phyloP scores from a whole-genome alignment of 1,140 invertebrate genomes.

The Steinernema feltiae region DNA sequence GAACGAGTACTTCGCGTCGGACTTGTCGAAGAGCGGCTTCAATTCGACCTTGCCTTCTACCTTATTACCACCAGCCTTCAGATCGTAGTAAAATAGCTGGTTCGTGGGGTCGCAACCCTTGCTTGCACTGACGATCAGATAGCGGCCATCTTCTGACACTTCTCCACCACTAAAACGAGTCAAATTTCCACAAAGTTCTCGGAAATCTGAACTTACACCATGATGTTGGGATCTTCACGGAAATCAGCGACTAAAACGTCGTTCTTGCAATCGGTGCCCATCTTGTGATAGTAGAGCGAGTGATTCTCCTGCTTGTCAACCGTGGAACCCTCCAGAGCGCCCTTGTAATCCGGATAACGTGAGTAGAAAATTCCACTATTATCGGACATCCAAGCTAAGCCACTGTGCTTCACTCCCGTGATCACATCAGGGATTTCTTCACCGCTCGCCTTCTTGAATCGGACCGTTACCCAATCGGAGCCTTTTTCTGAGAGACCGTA shows the following conservation, averaged over 20 bases:
- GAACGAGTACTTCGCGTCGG: slow-evolving; percentile 90
- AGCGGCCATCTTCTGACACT: slow-evolving; percentile 53
- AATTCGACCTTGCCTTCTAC: slow-evolving; percentile 48
- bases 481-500: slow-evolving; percentile 85
- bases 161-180: slow-evolving; percentile 32
- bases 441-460: slow-evolving; percentile 63
- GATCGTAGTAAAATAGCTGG: slow-evolving; percentile 53
- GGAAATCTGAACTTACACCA: slow-evolving; percentile 69
- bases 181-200: not conserved
- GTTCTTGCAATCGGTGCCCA: slow-evolving; percentile 77
- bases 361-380: slow-evolving; percentile 90
- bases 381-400: slow-evolving; percentile 87
- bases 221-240: slow-evolving; percentile 80
- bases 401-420: slow-evolving; percentile 82
- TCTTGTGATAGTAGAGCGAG: slow-evolving; percentile 82
- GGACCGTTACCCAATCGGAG: slow-evolving; percentile 83
- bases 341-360: slow-evolving; percentile 62
- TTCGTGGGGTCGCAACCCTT: slow-evolving; percentile 54
- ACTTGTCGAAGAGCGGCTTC: slow-evolving; percentile 68
- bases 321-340: slow-evolving; percentile 79
- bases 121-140: slow-evolving; percentile 41
- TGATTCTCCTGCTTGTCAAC: slow-evolving; percentile 79
- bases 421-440: slow-evolving; percentile 81
- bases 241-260: slow-evolving; percentile 85
- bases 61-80: slow-evolving; percentile 39